These are phyloP conservation scores for Cygnus olor DNA, from an alignment of 2,797 vertebrate species.

Conservation along the genomic window DNA sequence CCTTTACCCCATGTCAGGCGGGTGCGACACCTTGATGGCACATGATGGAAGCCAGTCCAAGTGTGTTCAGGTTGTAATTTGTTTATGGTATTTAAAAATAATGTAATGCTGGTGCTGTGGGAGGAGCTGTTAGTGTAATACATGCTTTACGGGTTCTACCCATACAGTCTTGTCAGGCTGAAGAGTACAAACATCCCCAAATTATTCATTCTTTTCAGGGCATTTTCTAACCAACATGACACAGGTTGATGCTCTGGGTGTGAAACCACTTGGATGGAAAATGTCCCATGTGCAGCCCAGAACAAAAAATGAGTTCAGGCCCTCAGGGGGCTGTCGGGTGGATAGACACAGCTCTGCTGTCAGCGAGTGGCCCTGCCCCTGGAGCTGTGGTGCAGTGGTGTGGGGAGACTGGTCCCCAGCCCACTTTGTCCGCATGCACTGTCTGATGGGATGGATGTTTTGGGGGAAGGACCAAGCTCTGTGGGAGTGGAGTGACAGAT, in stretches of 20 bases:
- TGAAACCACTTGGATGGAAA: not conserved
- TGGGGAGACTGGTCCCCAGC: not conserved
- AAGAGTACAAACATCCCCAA: not conserved
- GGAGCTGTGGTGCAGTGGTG: not conserved
- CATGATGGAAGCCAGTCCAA: not conserved
- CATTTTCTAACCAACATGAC: not conserved
- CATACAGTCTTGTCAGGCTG: not conserved
- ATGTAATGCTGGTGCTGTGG: not conserved
- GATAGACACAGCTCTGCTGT: accelerated
- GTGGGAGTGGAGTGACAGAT: not conserved
- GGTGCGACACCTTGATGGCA: not conserved
- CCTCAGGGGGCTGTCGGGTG: not conserved
- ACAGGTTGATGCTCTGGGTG: not conserved
- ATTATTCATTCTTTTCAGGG: not conserved
- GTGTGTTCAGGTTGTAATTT: not conserved
- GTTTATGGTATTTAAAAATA: not conserved
- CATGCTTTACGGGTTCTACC: not conserved
- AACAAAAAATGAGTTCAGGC: not conserved
- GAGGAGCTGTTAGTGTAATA: not conserved
- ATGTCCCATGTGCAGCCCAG: not conserved
- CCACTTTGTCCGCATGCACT: too few species aligned
- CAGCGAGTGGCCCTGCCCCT: not conserved
- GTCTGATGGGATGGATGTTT: too few species aligned
- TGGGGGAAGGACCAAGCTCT: too few species aligned
- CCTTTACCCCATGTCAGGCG: not conserved